Conservation (phyloP, 1,140 invertebrate genomes). For the Tetragonula clypearis region DNA sequence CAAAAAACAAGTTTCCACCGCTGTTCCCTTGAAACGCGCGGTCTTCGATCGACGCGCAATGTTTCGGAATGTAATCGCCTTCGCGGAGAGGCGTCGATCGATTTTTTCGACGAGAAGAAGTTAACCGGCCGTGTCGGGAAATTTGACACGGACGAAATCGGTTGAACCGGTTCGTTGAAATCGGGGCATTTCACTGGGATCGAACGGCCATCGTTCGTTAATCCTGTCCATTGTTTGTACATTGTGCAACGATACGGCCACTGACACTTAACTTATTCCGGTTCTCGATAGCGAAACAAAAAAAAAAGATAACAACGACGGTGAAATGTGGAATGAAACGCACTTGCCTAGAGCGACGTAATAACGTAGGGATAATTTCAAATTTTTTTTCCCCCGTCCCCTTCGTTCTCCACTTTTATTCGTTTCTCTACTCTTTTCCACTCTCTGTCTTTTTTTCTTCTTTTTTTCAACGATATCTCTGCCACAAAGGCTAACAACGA, state of each 20-base stretch:
- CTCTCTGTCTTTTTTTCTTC: neutral
- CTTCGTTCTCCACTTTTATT: no score
- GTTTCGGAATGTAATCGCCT: neutral
- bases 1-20: no score
- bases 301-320: no score
- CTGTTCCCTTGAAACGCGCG: neutral
- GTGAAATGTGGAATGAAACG: neutral
- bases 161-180: conserved; percentile 51
- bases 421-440: neutral
- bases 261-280: conserved; percentile 26
- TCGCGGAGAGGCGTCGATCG: neutral
- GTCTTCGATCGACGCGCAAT: neutral
- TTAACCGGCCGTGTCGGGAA: neutral
- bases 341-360: neutral
- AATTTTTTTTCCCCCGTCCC: conserved; percentile 2
- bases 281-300: neutral
- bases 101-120: neutral
- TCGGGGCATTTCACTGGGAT: neutral
- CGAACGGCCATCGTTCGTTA: conserved; percentile 45
- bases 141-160: conserved; percentile 35
- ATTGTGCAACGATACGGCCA: neutral
- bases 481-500: neutral
- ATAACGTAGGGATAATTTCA: conserved; percentile 22
- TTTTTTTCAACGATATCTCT: neutral
- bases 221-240: conserved; percentile 50